Base-by-base conservation (phyloP, 2,113 vertebrate genomes). In the Proterorhinus semilunaris region DNA sequence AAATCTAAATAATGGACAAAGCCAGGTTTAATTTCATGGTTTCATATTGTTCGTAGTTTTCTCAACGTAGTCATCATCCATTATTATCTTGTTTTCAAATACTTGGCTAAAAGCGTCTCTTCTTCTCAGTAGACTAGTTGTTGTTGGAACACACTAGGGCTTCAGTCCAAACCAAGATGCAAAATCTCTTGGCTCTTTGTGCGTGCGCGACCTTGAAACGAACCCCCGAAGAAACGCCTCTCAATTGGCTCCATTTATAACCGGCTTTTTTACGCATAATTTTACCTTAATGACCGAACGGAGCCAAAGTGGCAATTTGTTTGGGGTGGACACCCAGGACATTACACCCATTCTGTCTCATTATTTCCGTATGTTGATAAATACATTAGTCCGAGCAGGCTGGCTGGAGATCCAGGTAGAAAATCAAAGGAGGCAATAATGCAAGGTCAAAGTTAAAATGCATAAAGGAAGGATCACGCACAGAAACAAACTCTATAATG, bases 171-270 rank as follows among this genome's bases (percentile, higher is more conserved):
- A 66, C 36, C 7, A 15, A 5, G 5, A 62, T 48, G 62, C 65
- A 43, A 78, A 72, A 58, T 44, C 51, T 68, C 66, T 78, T 63
- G 65, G 68, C 75, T 59, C 59, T 57, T 51, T 49, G 6, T 57
- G 51, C 46, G 12, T 0, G 15, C 75, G 81, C 75, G 81, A 79
- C 81, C 81, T 77, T 68, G 49, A 66, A 73, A 71, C 75, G 66
- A 87, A 77, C 83, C 69, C 27, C 53, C 0, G 10, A 58, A 62
- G 47, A 72, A 65, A 62, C 27, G 54, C 11, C 66, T 72, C 53
- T 68, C 71, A 70, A 76, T 57, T 47, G 66, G 80, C 79, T 80
- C 36, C 66, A 72, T 64, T 69, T 69, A 71, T 67, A 65, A 59
- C 53, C 69, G 61, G 16, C 45, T 45, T 57, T 57, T 43, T 54